Conservation (phyloP, 2,888 invertebrate genomes). For the Lamproptera curius region DNA sequence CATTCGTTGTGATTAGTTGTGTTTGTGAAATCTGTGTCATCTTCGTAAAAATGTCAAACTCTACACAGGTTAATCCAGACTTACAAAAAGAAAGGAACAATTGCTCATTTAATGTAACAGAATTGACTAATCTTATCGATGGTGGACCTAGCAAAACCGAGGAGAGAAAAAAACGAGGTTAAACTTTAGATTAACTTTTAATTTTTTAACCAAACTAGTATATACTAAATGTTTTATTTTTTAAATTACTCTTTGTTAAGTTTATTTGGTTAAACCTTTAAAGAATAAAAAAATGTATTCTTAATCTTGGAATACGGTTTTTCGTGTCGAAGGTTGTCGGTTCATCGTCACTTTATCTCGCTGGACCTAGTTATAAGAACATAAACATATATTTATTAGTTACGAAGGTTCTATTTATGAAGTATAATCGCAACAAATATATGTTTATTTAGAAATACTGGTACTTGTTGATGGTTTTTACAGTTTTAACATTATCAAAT, state of each 20-base stretch:
- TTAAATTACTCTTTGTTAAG: neutral
- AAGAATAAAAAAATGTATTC: neutral
- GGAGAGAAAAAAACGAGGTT: conserved; percentile 78
- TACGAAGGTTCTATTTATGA: neutral
- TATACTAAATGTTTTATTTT: neutral
- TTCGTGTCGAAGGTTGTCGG: conserved; percentile 2
- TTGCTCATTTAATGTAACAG: conserved; percentile 85
- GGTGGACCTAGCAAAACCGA: conserved; percentile 86
- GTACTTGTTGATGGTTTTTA: too few relatives aligned
- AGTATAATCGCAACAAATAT: neutral
- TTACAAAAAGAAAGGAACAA: conserved; percentile 84
- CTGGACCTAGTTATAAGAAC: conserved; percentile 5
- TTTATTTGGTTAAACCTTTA: neutral
- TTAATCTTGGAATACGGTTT: neutral
- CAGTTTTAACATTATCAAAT: too few relatives aligned
- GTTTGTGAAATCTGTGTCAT: conserved; percentile 2
- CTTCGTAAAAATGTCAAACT: conserved; percentile 36
- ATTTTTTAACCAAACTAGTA: neutral
- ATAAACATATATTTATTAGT: neutral
- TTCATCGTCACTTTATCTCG: conserved; percentile 5
- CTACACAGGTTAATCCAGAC: conserved; percentile 80
- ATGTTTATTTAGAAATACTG: too few relatives aligned
- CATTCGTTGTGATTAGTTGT: conserved; percentile 1
- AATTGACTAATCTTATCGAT: conserved; percentile 88
- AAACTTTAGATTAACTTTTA: conserved; percentile 3